Base-by-base conservation (phyloP, 1,140 invertebrate species). In the Drosophila triauraria region DNA sequence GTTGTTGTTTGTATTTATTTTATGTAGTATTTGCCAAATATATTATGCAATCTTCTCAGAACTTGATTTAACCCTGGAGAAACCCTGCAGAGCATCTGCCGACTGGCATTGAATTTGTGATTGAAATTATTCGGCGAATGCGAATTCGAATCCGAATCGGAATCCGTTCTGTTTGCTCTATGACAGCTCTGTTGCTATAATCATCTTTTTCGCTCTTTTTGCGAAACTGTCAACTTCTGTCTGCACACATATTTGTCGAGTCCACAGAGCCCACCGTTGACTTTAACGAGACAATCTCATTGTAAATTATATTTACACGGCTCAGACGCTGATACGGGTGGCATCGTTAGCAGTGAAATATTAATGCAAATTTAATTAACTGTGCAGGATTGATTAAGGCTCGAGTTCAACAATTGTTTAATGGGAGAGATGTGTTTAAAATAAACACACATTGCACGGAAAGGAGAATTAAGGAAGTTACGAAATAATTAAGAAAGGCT, bases 281-380 rank as follows among this genome's bases (percentile, higher is more conserved):
- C 78, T 86, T 82, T 67, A 75, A 86, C 78, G 58, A 82, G 82
- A 61, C 43, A 75, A 69, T 64, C 47, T 58, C 43, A 62, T 58
- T 65, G 82, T 62, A 69, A 82, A 72, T 76, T 56, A 65, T 69
- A 75, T 79, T 82, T 79, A 54, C 56, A 44, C 43, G 48, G 13
- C 42, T 40, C 50, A 43, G 54, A 44, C 8, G 63, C 42, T 64
- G 72, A 76, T 54, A 75, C 40, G 60, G 35, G 32, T 35, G 32
- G 32, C 63, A 59, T 76, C 44, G 64, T 76, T 80, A 58, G 43
- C 71, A 13, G n/a, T 51, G 32, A 42, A 59, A 80, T 54, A 65
- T 64, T 59, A 86, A 85, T 85, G 75, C 42, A 75, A 75, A 82
- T 86, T 86, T 69, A 85, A 84, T 85, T 65, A 85, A 84, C 67